Evolutionary conservation across 2,888 invertebrate species (phyloP).

Genomic region (Strigamia transsilvanica): DNA sequence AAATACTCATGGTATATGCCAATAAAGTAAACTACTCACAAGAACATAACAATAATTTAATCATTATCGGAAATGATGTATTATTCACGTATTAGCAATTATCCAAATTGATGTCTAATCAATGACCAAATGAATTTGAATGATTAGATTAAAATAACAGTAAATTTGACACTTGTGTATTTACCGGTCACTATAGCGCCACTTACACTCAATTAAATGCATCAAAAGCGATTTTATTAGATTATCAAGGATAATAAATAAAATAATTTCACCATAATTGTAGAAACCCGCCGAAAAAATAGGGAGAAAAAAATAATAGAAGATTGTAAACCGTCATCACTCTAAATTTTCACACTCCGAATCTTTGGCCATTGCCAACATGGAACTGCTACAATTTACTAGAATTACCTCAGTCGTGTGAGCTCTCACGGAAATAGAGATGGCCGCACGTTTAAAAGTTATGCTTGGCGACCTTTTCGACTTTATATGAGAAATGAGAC

Average conservation of each 20-base stretch:
- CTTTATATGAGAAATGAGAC: constrained; percentile 40
- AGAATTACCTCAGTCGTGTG: constrained; percentile 32
- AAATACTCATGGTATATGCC: no score
- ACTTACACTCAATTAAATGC: no score
- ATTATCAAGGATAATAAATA: background rate
- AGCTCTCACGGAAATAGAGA: constrained; percentile 39
- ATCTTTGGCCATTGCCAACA: constrained; percentile 39
- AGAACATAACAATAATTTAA: no score
- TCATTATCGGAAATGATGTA: no score
- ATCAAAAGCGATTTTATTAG: no score
- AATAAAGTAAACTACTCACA: no score
- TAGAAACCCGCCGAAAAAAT: background rate
- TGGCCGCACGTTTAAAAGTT: constrained; percentile 42
- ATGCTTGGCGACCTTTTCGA: constrained; percentile 41
- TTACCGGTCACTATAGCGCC: no score
- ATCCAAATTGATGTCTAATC: no score
- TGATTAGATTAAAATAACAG: no score
- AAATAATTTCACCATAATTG: background rate
- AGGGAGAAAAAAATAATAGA: background rate
- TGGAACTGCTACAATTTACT: constrained; percentile 31
- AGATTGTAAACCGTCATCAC: background rate
- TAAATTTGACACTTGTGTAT: no score
- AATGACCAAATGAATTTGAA: no score
- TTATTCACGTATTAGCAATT: no score
- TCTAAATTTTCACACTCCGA: constrained; percentile 40